Evolutionary conservation across 2,797 vertebrate genomes (phyloP), one percentile per base, ranked within the genome.

Genomic region (Vireo griseus): DNA sequence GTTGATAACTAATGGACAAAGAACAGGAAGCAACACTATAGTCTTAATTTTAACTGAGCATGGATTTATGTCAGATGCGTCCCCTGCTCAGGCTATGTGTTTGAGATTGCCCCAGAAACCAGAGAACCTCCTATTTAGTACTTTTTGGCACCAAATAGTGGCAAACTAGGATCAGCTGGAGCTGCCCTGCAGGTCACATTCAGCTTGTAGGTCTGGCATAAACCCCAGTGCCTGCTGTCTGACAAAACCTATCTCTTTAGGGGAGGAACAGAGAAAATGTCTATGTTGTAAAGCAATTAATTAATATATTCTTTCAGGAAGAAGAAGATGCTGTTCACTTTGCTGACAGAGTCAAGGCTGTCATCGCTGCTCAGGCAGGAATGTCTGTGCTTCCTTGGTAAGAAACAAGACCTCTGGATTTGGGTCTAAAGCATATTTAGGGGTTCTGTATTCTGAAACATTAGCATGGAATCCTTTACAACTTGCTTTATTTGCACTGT

Each of bases 291-390:
- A 83, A 86, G 35, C 19, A 72, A 50, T 39, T 69, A 2, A n/a
- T 47, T 57, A 1, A 29, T 18, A 18, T 18, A 0, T 50, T 45
- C 89, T 88, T 77, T 35, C 89, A 99, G 98, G 98, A 98, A 19
- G 97, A 96, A 10, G 98, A 99, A 94, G 98, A 98, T 10, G 98
- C 99, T 4, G 97, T 98, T 86, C 97, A 98, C 42, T 99, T 99
- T 95, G 98, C 98, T 72, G 98, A 98, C 96, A 98, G 98, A 96
- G 98, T 99, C 40, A 99, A 99, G 91, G 98, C 98, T 40, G 98
- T 97, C 66, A 98, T 99, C 6, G 99, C 99, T 54, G 92, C 94
- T 40, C 98, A 8, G 72, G 98, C 98, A 86, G 98, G 98, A 52
- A 97, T 99, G 69, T 96, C 98, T 91, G 96, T 98, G 92, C 96